Evolutionary conservation across 1,140 invertebrate species (phyloP), one percentile per base, ranked within the genome.

Genomic region (Drosophila elegans): DNA sequence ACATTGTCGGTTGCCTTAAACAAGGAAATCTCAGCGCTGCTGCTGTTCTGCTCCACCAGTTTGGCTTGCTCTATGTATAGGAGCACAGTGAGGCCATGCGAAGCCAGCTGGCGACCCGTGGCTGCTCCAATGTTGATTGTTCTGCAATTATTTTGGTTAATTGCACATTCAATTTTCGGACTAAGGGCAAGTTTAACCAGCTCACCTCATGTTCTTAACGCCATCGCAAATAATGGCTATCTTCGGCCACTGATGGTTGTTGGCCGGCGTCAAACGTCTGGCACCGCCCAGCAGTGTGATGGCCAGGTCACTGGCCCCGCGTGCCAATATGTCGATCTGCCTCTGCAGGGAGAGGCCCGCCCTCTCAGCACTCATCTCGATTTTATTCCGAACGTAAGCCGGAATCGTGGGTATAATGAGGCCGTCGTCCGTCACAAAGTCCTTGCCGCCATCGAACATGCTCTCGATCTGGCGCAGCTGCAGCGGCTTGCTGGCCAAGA

Each of bases 381-480:
- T 92, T 71, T 94, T 94, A 44, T 93, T 94, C 60, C 96, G 94
- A 45, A 97, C 93, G 52, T 94, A 94, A 34, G 94, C 90, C 46
- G 94, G 95, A 69, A 97, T 95, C 78, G 95, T 95, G 29, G 97
- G 97, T 79, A 97, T 95, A 27, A 97, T 94, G 54, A 97, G 93
- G 45, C 96, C 96, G 80, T 95, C 94, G 92, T 97, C 96, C 42
- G 96, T 97, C 34, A 96, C 95, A 93, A 96, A 97, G 92, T 96
- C 95, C 74, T 94, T 93, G 63, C 94, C 93, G 74, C 92, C 83
- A 57, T 92, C 92, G 53, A 93, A 93, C 39, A 96, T 94, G 69
- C 93, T 86, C 45, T 92, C 93, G 72, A 98, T 97, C 91, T 96
- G 96, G 71, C 95, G 94, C 75, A 95, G 94, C 32, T 94, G 94